Evolutionary conservation across 2,797 vertebrate genomes (phyloP).

Genomic region (Glyptemys insculpta): DNA sequence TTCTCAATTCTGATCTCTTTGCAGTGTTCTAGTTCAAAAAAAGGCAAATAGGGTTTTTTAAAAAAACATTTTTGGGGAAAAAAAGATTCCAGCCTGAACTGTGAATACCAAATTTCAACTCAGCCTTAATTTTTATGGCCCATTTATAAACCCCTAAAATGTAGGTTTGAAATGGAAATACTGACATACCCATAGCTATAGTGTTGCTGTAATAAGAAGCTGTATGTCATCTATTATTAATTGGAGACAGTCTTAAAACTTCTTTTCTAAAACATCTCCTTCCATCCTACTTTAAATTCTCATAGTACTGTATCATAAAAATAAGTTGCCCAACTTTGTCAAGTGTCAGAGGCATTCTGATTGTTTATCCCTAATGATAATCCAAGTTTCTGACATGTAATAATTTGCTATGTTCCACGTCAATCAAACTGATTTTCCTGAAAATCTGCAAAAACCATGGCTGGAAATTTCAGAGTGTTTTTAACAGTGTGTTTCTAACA

Average conservation of each 20-base stretch:
- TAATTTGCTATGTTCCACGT: slow-evolving; percentile 71
- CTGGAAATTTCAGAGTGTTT: slow-evolving; percentile 31
- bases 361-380: slow-evolving; percentile 77
- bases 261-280: slow-evolving; percentile 62
- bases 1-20: background rate
- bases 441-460: slow-evolving; percentile 61
- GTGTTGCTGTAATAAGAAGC: slow-evolving; percentile 48
- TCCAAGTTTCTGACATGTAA: slow-evolving; percentile 70
- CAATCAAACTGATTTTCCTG: slow-evolving; percentile 72
- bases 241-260: slow-evolving; percentile 64
- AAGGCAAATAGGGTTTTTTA: background rate
- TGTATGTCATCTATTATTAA: slow-evolving; percentile 67
- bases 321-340: slow-evolving; percentile 61
- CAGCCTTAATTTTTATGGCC: slow-evolving; percentile 41
- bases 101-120: slow-evolving; percentile 27
- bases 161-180: slow-evolving; percentile 62
- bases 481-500: slow-evolving; percentile 61
- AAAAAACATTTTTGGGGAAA: background rate
- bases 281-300: slow-evolving; percentile 53
- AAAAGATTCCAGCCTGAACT: background rate
- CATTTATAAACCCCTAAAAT: slow-evolving; percentile 54
- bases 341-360: slow-evolving; percentile 65
- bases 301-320: slow-evolving; percentile 54
- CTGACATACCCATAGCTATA: slow-evolving; percentile 48
- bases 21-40: background rate